Percentiles rank a stretch among this genome's conserved stretches.
These are phyloP conservation scores for Malacoraja senta DNA, from an alignment of 2,797 vertebrate species.

Conservation along the genomic window DNA sequence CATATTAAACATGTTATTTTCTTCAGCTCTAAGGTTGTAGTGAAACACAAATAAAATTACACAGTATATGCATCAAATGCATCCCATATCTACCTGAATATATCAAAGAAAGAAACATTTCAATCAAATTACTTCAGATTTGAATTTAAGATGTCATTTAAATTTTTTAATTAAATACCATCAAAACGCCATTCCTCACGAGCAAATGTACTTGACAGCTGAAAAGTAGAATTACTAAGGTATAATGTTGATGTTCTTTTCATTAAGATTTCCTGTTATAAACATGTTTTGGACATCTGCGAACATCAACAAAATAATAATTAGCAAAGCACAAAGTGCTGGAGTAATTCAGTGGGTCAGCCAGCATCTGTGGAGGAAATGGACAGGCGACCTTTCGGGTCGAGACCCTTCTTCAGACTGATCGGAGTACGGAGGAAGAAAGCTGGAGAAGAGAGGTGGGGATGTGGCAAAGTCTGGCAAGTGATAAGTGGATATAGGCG, in stretches of 20 bases:
- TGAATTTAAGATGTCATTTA: constrained; percentile 6
- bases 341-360: no score
- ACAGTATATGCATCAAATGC: neutral
- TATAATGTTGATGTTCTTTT: neutral
- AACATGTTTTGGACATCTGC: neutral
- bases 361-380: no score
- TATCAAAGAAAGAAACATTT: constrained; percentile 11
- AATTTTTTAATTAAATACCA: constrained; percentile 1
- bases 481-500: no score
- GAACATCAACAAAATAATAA: neutral
- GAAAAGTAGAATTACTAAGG: neutral
- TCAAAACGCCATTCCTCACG: neutral
- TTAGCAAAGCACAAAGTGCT: no score
- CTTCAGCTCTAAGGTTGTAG: constrained; percentile 22
- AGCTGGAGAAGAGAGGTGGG: no score
- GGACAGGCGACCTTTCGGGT: no score
- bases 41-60: constrained; percentile 21
- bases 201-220: constrained; percentile 17
- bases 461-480: no score
- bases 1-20: constrained; percentile 12
- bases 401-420: no score
- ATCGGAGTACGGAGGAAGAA: no score
- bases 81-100: neutral
- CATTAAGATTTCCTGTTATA: neutral
- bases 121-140: neutral